Percentiles rank a stretch among this genome's conserved stretches.
phyloP scores from a whole-genome alignment of 1,140 invertebrate genomes.

The Drosophila pachea region DNA sequence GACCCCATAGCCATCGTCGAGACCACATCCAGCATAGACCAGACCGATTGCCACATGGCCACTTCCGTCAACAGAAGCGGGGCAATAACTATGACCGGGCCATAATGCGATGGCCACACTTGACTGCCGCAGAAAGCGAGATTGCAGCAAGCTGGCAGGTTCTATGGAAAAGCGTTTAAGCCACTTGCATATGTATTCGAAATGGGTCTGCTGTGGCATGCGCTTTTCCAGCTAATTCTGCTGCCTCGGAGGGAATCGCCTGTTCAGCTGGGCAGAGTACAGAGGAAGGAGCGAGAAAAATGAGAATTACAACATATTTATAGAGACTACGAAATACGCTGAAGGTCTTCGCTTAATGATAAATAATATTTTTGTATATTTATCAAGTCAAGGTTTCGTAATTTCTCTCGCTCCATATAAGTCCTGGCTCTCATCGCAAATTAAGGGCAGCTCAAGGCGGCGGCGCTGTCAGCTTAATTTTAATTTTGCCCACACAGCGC shows the following conservation, averaged over 20 bases:
- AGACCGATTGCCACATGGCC: slow-evolving; percentile 34
- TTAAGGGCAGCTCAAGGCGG: slow-evolving; percentile 56
- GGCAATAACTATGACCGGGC: slow-evolving; percentile 40
- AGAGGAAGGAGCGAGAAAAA: too few relatives aligned
- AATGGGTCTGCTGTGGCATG: too few relatives aligned
- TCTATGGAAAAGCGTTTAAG: slow-evolving; percentile 35
- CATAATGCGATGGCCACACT: slow-evolving; percentile 39
- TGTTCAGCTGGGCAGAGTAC: too few relatives aligned
- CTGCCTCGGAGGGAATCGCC: background rate
- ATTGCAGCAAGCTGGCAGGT: slow-evolving; percentile 14
- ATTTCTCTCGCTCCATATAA: too few relatives aligned
- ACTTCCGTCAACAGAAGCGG: slow-evolving; percentile 50
- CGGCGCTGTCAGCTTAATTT: slow-evolving; percentile 52
- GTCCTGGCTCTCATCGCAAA: too few relatives aligned
- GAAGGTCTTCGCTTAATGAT: too few relatives aligned
- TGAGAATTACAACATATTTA: too few relatives aligned
- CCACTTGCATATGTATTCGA: slow-evolving; percentile 3
- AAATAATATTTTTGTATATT: too few relatives aligned
- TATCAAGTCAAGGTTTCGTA: too few relatives aligned
- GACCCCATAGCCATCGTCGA: slow-evolving; percentile 2
- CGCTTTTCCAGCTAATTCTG: slow-evolving; percentile 32
- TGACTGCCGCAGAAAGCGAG: slow-evolving; percentile 28
- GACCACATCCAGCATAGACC: background rate
- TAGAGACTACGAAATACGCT: too few relatives aligned
- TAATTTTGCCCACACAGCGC: background rate